Evolutionary conservation across 2,888 invertebrate genomes (phyloP), one percentile per base, ranked within the genome.

Genomic region (Orchesella flavescens): DNA sequence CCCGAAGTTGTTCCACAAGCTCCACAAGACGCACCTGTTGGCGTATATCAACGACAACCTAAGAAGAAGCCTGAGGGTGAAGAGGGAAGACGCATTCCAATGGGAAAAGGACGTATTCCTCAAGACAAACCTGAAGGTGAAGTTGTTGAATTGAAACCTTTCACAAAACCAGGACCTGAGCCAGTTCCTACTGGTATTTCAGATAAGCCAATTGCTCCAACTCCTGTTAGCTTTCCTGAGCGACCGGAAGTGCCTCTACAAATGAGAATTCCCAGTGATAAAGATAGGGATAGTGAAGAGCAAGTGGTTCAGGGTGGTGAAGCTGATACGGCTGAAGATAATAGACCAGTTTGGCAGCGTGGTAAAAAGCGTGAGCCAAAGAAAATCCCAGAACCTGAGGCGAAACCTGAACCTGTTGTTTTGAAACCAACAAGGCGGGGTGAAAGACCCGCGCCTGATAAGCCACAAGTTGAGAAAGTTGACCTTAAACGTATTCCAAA

Each of bases 141-240:
- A 55, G 46, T 53, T 13, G 85, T 84, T 19, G 63, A 73, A 17
- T 23, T 90, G 53, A 91, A 90, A 77, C 89, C 89, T 17, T 85
- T 89, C 66, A 81, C 84, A 34, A 85, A 86, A 59, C 61, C 83
- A 24, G 21, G 46, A 12, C 23, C n/a, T 46, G 21, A 53, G 7
- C 55, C n/a, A 55, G 21, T 23, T 17, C n/a, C 59, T 21, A 24
- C 19, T 55, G 69, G 44, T 46, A n/a, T 1, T 21, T 19, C 34
- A 0, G 59, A 66, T 17, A 66, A 66, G 44, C 66, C 66, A 5
- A 46, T 66, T 43, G n/a, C 43, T 10, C 17, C 17, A 12, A n/a
- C 43, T 43, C 46, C 66, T 12, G 44, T 46, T 4, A 44, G 17
- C 17, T n/a, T 66, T 19, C 66, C 66, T 43, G 46, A 43, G n/a